Evolutionary conservation across 2,113 vertebrate genomes (phyloP).

Genomic region (Himantopus leucocephalus): DNA sequence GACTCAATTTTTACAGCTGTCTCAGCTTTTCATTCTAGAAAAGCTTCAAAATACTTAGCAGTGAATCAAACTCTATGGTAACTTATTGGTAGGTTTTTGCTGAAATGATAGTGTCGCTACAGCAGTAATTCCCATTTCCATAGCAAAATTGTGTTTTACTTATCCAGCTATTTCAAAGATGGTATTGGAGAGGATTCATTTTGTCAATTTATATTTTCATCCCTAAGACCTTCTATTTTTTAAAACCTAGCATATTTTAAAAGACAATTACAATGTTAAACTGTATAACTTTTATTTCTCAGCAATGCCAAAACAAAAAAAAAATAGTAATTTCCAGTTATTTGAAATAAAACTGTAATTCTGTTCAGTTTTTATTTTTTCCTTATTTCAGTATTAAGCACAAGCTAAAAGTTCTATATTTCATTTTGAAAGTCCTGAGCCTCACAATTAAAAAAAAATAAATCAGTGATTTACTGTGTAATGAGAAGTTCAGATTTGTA

Average conservation of each 20-base stretch:
- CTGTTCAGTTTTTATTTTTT: not conserved
- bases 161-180: constrained; percentile 63
- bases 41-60: constrained; percentile 54
- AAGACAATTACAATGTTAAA: constrained; percentile 28
- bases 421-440: not conserved
- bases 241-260: not conserved
- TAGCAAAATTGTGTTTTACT: constrained; percentile 56
- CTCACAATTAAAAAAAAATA: not conserved
- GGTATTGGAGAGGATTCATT: constrained; percentile 16
- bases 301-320: constrained; percentile 16
- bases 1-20: constrained; percentile 63
- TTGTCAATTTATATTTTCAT: constrained; percentile 25
- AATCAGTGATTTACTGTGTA: not conserved
- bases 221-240: not conserved
- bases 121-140: constrained; percentile 63
- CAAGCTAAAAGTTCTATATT: not conserved
- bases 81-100: constrained; percentile 53
- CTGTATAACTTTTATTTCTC: not conserved
- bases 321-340: constrained; percentile 16
- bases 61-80: constrained; percentile 45
- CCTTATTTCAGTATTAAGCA: not conserved
- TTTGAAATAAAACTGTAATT: constrained; percentile 36
- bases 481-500: not conserved
- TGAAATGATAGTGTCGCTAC: constrained; percentile 18
- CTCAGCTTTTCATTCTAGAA: constrained; percentile 56